phyloP scores from a whole-genome alignment of 2,113 vertebrate species.

The Cyprinodon brontotheroides region DNA sequence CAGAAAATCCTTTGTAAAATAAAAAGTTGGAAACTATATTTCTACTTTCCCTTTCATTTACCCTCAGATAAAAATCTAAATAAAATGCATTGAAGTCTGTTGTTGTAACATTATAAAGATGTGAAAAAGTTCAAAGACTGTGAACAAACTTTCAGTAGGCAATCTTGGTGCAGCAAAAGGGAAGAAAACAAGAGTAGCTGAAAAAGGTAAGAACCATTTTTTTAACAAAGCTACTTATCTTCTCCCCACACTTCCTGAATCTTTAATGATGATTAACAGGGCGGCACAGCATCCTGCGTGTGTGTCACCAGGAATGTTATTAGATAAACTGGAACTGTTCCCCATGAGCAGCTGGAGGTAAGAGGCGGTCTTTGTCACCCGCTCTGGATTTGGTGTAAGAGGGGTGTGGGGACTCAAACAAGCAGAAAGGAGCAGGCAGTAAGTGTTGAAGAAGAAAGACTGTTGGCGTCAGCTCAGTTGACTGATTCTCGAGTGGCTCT shows the following conservation, averaged over 20 bases:
- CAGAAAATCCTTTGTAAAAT: not conserved
- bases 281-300: slow-evolving; percentile 43
- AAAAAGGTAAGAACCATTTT: not conserved
- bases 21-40: not conserved
- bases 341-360: slow-evolving; percentile 56
- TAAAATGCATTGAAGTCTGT: too few species aligned
- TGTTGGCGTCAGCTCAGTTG: slow-evolving; percentile 45
- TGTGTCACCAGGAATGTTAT: slow-evolving; percentile 33
- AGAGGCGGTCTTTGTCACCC: slow-evolving; percentile 62
- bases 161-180: slow-evolving; percentile 11
- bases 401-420: slow-evolving; percentile 26
- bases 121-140: not conserved
- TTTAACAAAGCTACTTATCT: slow-evolving; percentile 2
- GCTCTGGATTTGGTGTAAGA: slow-evolving; percentile 30
- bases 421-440: slow-evolving; percentile 31
- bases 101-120: too few species aligned
- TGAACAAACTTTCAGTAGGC: slow-evolving; percentile 8
- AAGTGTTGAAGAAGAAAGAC: slow-evolving; percentile 34
- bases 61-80: not conserved
- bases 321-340: slow-evolving; percentile 60
- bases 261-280: slow-evolving; percentile 17
- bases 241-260: slow-evolving; percentile 14
- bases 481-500: slow-evolving; percentile 54
- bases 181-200: slow-evolving; percentile 9
- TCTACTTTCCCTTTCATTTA: not conserved